Evolutionary conservation across 2,797 vertebrate genomes (phyloP), one percentile per base, ranked within the genome.

Genomic region (Bucorvus abyssinicus): DNA sequence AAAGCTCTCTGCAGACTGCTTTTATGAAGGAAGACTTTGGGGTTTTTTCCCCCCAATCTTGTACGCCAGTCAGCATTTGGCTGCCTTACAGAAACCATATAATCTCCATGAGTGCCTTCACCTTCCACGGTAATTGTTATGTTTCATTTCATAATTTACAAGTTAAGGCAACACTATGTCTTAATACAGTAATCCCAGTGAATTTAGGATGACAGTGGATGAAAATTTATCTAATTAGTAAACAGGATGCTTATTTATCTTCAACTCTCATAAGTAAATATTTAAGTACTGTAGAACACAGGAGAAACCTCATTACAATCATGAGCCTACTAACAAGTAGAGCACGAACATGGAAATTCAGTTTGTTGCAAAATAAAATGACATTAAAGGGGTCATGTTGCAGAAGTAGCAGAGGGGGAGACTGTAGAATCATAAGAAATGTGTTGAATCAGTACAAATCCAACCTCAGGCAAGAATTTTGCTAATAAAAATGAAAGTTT

Each of bases 211-310:
- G 40, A 68, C 38, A 77, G 21, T 50, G 44, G 82, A 91, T 67
- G 38, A 79, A 87, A 83, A 81, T 71, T 21, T 60, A 92, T 52
- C 69, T 78, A 67, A 91, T 90, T 83, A 81, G 44, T 64, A 94
- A 89, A 95, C 78, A 89, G 60, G 68, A 96, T 87, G 87, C 68
- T 92, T 94, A 85, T 88, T 95, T 94, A 93, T 78, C 50, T 73
- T 79, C 65, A 82, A 19, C 38, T 61, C 71, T 55, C 21, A 6
- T 80, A 83, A 78, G 12, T 45, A 78, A 92, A 77, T 36, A 57
- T 94, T 89, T 50, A 76, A 77, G 56, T 42, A 23, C 34, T 40
- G 68, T 32, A 82, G 80, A 78, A 91, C 50, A 94, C 87, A 92
- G 82, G 11, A 77, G 52, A 75, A 87, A 57, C 7, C 7, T 21